These are phyloP conservation scores for Ceratitis capitata DNA, from an alignment of 1,140 invertebrate species.

Conservation along the genomic window DNA sequence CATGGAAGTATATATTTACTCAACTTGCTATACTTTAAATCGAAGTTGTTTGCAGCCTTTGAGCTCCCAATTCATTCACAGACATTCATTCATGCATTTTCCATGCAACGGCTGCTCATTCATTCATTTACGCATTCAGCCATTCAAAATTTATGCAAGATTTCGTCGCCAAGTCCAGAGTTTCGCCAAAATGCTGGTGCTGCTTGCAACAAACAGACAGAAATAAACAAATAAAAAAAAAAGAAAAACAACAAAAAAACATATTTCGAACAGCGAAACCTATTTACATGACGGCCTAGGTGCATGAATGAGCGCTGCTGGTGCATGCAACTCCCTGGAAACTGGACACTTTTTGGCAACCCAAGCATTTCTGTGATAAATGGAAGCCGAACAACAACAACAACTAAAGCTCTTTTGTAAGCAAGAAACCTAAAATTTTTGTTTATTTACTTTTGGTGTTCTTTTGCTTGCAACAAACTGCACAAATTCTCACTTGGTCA, in stretches of 20 bases:
- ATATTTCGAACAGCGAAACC: not conserved
- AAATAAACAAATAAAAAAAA: not conserved
- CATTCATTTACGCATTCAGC: not conserved
- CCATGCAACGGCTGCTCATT: not conserved
- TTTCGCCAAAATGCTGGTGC: not conserved
- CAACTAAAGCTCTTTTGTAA: not conserved
- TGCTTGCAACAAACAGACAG: not conserved
- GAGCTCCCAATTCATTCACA: no score
- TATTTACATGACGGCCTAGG: not conserved
- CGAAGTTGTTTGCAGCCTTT: no score
- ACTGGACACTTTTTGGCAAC: not conserved
- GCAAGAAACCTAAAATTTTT: not conserved
- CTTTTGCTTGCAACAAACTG: not conserved
- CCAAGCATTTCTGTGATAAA: not conserved
- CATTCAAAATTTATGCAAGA: not conserved
- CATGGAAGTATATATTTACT: no score
- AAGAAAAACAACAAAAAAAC: not conserved
- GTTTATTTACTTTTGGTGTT: not conserved
- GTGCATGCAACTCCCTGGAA: not conserved
- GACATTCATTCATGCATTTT: not conserved
- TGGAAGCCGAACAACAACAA: not conserved
- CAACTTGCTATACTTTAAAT: no score
- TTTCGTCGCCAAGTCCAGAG: not conserved
- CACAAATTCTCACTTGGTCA: not conserved
- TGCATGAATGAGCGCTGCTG: not conserved